These are phyloP conservation scores for Neodon shergylaensis DNA, from an alignment of 2,113 vertebrate genomes.

Conservation along the genomic window DNA sequence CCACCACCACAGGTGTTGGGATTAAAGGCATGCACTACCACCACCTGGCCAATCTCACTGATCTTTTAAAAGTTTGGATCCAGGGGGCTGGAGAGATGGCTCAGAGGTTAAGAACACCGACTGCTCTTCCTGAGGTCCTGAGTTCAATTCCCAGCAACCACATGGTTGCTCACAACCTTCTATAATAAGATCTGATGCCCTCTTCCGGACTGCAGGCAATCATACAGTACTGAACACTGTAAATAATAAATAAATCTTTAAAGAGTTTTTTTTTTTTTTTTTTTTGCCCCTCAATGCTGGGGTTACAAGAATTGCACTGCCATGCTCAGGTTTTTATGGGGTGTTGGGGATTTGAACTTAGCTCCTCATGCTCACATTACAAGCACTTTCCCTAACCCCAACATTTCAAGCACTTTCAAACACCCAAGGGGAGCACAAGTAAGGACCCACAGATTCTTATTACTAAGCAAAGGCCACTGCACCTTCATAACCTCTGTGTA, in stretches of 20 bases:
- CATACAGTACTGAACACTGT: no score
- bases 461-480: neutral
- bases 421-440: neutral
- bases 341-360: neutral
- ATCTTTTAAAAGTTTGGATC: neutral
- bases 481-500: fast-evolving
- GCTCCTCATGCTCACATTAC: neutral
- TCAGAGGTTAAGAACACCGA: no score
- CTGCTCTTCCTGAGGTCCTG: no score
- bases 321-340: neutral
- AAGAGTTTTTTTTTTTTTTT: neutral
- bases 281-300: neutral
- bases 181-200: no score
- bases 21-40: no score
- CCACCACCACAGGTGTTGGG: no score
- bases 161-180: no score
- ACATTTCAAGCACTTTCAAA: neutral
- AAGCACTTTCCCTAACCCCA: neutral
- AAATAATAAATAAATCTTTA: neutral
- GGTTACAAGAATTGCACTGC: no score
- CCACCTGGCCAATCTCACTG: no score
- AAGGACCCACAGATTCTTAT: neutral
- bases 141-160: no score
- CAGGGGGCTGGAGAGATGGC: no score
- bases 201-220: no score